Percentiles rank a stretch among this genome's conserved stretches.
Conservation (phyloP, 2,797 vertebrate genomes). For the Picus viridis region DNA sequence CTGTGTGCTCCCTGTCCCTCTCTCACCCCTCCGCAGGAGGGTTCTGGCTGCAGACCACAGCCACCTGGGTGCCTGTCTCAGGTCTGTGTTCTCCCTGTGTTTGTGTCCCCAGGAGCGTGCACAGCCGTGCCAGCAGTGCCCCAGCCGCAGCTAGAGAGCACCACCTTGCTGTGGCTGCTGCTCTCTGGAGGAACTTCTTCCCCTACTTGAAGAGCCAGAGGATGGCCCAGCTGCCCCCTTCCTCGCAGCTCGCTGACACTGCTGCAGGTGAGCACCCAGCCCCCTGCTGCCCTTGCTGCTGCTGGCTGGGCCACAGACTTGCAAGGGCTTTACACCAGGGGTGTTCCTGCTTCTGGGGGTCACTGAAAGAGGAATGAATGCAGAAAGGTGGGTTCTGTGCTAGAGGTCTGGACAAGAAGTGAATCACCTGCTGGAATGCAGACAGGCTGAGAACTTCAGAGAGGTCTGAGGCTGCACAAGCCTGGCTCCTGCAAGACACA, state of each 20-base stretch:
- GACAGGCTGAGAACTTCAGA: background rate
- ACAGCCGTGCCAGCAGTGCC: constrained; percentile 82
- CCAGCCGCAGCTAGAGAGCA: constrained; percentile 89
- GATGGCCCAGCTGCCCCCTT: constrained; percentile 85
- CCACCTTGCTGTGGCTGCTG: constrained; percentile 92
- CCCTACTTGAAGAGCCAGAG: constrained; percentile 90
- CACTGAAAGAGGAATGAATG: background rate
- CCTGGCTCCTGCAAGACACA: background rate
- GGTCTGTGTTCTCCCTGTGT: constrained; percentile 13
- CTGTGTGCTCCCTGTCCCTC: constrained; percentile 82
- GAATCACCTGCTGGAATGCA: background rate
- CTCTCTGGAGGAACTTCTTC: constrained; percentile 94
- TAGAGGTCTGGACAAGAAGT: constrained; percentile 30
- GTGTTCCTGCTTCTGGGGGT: background rate
- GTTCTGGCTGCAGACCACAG: constrained; percentile 63
- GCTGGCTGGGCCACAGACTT: background rate
- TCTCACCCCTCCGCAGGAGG: constrained; percentile 75
- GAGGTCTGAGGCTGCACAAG: background rate
- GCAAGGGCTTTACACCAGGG: background rate
- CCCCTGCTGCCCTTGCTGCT: background rate
- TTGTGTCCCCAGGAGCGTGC: constrained; percentile 84
- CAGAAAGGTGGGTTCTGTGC: background rate
- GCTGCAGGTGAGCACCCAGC: constrained; percentile 88
- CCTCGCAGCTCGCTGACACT: constrained; percentile 89
- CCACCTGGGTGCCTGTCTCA: too few relatives aligned